Base-by-base conservation (phyloP, 2,888 invertebrate species). In the Caenorhabditis wallacei region DNA sequence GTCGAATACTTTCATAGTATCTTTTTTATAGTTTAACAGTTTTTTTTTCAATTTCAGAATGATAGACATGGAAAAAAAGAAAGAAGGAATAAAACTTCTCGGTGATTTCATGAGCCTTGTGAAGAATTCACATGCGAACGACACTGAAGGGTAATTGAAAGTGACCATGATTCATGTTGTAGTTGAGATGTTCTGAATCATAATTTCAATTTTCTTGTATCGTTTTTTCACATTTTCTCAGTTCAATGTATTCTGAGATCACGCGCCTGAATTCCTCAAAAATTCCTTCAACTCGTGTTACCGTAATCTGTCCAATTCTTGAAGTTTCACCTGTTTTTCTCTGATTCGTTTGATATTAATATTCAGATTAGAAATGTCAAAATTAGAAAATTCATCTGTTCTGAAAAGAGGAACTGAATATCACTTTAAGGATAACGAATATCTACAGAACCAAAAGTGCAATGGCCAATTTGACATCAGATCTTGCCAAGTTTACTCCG, bases 81-180 rank as follows among this genome's bases (percentile, higher is more conserved):
- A 59, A 22, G 16, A 20, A 7, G 59, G 59, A 13, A 5, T 46
- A 30, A 24, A 48, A 22, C n/a, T 24, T 30, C 46, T 63, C 16
- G 63, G 57, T 26, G 43, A 57, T 18, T 40, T 59, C 13, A 2
- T 22, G n/a, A 46, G 43, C n/a, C 7, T 63, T 37, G 2, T 24
- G 8, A 43, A 26, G 24, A 26, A 24, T 18, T 46, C 63, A 10
- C 26, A 61, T 11, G 22, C 35, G 7, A 71, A 71, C 22, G 61
- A 71, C 24, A 71, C 71, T 5, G 61, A 37, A 35, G 71, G 59
- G 71, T 71, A 5, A 53, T 22, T 43, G 40, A 22, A 61, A 30
- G 3, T 30, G 3, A 30, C 4, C 3, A 30, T 30, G 8, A 30
- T 30, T 26, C 13, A 3, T 56, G 56, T 26, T 26, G 20, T 30